A percentile compares a stretch with the other conserved stretches of the same genome.
These are phyloP conservation scores for Tupaia chinensis DNA, from an alignment of 2,113 vertebrate species.

Conservation along the genomic window DNA sequence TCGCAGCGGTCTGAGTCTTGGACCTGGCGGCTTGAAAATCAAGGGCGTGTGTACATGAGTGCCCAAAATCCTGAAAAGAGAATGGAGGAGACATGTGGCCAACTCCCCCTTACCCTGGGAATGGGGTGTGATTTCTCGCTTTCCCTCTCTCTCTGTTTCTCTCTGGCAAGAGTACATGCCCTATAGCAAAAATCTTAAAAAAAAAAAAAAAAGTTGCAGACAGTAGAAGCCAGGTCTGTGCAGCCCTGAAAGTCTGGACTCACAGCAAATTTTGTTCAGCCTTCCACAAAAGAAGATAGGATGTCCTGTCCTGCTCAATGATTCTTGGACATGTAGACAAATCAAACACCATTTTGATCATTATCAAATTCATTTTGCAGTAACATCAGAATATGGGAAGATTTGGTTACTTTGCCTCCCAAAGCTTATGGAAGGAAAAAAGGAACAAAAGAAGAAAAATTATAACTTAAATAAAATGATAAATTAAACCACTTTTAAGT, in stretches of 20 bases:
- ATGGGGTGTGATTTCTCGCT: too few species aligned
- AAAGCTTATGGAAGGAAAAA: constrained; percentile 1
- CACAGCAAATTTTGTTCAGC: neutral
- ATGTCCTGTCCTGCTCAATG: neutral
- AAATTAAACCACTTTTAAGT: constrained; percentile 43
- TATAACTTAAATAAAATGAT: neutral
- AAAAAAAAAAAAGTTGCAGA: neutral
- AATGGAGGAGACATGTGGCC: too few species aligned
- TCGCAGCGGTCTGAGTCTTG: too few species aligned
- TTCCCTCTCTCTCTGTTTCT: too few species aligned
- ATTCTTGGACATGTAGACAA: neutral
- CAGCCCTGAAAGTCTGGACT: neutral
- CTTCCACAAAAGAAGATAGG: neutral
- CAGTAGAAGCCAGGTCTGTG: neutral
- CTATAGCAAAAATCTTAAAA: too few species aligned
- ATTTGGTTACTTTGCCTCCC: neutral
- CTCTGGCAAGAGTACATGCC: too few species aligned
- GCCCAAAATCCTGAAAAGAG: too few species aligned
- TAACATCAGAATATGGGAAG: neutral
- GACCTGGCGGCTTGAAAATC: too few species aligned
- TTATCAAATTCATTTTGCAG: neutral
- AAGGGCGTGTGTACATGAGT: too few species aligned
- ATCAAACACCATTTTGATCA: neutral
- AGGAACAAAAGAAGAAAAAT: neutral
- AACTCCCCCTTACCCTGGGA: too few species aligned